Percentiles rank a stretch among this genome's conserved stretches.
Conservation (phyloP, 2,888 invertebrate species). For the Drosophila kambysellisi region DNA sequence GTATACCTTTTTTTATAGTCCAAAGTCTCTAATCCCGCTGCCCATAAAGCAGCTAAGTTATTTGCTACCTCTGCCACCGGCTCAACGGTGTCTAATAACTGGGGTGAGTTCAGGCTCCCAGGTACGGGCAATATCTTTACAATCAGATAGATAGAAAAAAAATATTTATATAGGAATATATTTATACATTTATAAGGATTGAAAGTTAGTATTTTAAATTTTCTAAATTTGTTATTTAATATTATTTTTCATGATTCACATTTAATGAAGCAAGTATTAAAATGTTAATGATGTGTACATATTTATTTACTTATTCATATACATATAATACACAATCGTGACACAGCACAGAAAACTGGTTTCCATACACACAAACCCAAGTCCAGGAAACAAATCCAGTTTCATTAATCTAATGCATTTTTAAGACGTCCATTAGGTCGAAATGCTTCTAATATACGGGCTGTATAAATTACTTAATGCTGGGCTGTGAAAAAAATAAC, state of each 20-base stretch:
- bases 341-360: background rate
- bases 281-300: background rate
- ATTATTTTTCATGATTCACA: background rate
- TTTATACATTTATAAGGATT: background rate
- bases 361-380: background rate
- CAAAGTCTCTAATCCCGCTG: conserved; percentile 42
- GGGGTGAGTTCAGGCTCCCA: background rate
- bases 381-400: conserved; percentile 40
- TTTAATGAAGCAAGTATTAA: conserved; percentile 7
- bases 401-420: conserved; percentile 71
- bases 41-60: conserved; percentile 70
- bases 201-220: background rate
- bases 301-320: background rate
- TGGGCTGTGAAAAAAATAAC: conserved; percentile 40
- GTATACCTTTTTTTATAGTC: conserved; percentile 16
- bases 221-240: background rate
- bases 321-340: conserved; percentile 9
- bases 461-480: conserved; percentile 64
- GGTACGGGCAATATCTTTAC: conserved; percentile 1
- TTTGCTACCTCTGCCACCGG: conserved; percentile 30
- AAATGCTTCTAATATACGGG: conserved; percentile 59
- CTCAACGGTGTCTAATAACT: conserved; percentile 8
- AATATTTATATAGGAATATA: too few species aligned
- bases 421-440: conserved; percentile 57
- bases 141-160: background rate